These are phyloP conservation scores for Thera britannica DNA, from an alignment of 2,888 invertebrate species.

Conservation along the genomic window DNA sequence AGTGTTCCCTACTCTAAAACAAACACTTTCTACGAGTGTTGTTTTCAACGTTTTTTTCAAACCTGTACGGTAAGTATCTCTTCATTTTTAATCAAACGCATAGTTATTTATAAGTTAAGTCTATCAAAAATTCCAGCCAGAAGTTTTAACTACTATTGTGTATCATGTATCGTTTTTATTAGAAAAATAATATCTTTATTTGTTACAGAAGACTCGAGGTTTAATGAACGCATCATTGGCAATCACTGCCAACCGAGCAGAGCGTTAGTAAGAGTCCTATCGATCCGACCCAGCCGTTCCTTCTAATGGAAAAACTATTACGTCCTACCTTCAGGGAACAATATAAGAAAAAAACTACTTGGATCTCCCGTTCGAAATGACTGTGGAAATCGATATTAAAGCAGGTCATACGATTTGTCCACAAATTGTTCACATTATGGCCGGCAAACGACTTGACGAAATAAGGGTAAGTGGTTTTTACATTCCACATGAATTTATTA, in stretches of 20 bases:
- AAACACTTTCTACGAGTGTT: constrained; percentile 15
- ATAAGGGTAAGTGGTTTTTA: constrained; percentile 12
- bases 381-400: constrained; percentile 59
- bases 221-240: constrained; percentile 15
- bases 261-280: constrained; percentile 13
- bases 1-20: constrained; percentile 28
- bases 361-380: constrained; percentile 39
- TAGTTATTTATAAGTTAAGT: too few species aligned
- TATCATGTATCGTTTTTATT: too few species aligned
- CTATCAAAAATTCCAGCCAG: too few species aligned
- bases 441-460: constrained; percentile 33
- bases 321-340: constrained; percentile 51
- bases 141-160: too few species aligned
- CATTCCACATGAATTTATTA: neutral
- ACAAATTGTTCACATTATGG: constrained; percentile 51
- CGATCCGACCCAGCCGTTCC: constrained; percentile 53
- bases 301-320: constrained; percentile 67
- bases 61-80: neutral
- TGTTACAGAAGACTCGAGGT: constrained; percentile 2
- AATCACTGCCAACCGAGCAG: constrained; percentile 16
- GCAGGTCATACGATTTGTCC: constrained; percentile 59
- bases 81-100: too few species aligned
- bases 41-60: neutral
- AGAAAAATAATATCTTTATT: neutral
- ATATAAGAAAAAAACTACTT: constrained; percentile 47